phyloP scores from a whole-genome alignment of 1,140 invertebrate species.

The Drosophila azteca region DNA sequence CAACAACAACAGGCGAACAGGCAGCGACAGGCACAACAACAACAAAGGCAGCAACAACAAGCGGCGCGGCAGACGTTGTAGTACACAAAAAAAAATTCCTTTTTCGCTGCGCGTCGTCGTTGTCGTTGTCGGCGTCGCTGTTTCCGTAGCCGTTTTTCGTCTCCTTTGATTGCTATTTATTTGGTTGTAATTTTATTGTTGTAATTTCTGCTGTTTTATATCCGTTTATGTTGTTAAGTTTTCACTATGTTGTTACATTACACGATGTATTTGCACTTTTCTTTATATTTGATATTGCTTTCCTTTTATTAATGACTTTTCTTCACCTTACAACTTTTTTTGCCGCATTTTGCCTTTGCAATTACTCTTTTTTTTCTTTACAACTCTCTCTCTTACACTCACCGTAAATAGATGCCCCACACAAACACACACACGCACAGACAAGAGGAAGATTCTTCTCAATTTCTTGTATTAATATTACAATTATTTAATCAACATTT shows the following conservation, averaged over 20 bases:
- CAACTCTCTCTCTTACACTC: constrained; percentile 43
- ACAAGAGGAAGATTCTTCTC: constrained; percentile 48
- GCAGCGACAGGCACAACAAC: neutral
- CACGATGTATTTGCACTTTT: constrained; percentile 46
- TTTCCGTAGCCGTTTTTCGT: constrained; percentile 10
- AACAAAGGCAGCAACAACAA: constrained; percentile 31
- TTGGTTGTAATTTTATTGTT: constrained; percentile 46
- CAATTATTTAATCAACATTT: constrained; percentile 69
- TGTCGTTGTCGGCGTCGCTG: constrained; percentile 4
- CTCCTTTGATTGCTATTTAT: constrained; percentile 34
- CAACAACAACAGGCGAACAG: neutral
- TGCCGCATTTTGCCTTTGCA: constrained; percentile 32
- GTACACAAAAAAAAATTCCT: constrained; percentile 74
- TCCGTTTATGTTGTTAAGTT: constrained; percentile 1
- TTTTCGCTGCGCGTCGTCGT: constrained; percentile 54
- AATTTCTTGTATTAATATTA: constrained; percentile 56
- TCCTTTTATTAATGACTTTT: constrained; percentile 70
- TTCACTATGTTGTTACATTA: constrained; percentile 8
- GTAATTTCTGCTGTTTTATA: constrained; percentile 1
- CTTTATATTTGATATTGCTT: constrained; percentile 53
- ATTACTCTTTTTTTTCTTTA: constrained; percentile 3
- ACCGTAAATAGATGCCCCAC: constrained; percentile 57
- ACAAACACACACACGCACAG: constrained; percentile 30
- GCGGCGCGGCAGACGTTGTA: constrained; percentile 46
- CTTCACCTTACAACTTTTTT: constrained; percentile 54